These are phyloP conservation scores for Vulpes lagopus DNA, from an alignment of 2,113 vertebrate genomes.

Conservation along the genomic window DNA sequence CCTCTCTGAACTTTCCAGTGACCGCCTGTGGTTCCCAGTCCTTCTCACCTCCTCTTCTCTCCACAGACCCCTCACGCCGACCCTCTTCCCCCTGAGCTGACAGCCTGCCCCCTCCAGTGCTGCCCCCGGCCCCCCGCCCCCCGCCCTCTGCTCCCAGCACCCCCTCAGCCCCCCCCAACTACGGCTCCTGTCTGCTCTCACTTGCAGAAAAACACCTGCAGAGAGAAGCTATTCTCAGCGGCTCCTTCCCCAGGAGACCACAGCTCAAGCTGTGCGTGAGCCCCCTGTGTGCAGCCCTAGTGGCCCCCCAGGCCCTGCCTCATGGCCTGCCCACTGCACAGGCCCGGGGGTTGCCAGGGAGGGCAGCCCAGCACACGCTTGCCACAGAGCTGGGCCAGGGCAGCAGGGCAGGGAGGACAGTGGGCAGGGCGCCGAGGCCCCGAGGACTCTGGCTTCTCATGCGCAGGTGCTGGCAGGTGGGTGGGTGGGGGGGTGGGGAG, in stretches of 20 bases:
- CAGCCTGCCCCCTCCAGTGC: neutral
- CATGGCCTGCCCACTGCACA: neutral
- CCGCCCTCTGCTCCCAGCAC: neutral
- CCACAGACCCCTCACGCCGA: too few relatives aligned
- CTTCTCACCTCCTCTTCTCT: neutral
- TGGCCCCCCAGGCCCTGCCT: neutral
- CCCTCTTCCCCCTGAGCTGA: neutral
- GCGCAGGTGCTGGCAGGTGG: neutral
- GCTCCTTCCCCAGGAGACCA: neutral
- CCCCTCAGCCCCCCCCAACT: neutral
- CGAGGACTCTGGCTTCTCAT: neutral
- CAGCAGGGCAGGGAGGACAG: neutral
- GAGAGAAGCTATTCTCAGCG: neutral
- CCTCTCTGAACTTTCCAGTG: neutral
- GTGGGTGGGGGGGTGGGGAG: too few relatives aligned
- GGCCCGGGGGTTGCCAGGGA: neutral
- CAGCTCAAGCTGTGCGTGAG: neutral
- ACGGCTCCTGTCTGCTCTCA: too few relatives aligned
- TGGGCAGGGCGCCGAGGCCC: neutral
- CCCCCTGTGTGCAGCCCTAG: neutral
- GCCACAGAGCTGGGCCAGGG: neutral
- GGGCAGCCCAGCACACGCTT: neutral
- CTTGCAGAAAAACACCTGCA: neutral
- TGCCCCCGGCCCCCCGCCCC: neutral
- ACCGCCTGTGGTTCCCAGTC: too few relatives aligned